A percentile compares a stretch with the other conserved stretches of the same genome.
phyloP scores from a whole-genome alignment of 2,797 vertebrate genomes.

The Podarcis lilfordi region DNA sequence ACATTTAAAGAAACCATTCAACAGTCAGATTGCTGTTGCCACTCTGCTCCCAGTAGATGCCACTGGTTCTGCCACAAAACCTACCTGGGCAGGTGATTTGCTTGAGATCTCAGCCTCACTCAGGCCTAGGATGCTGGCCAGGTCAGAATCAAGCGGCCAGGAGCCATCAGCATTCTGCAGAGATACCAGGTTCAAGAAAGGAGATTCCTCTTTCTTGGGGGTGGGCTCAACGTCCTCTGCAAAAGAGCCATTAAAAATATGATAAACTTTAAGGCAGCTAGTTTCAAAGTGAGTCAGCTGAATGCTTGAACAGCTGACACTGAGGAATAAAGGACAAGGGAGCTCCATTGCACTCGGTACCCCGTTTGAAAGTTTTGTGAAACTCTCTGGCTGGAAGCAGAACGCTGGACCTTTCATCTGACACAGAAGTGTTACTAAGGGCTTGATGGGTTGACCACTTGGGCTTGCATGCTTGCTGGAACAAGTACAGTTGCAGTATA shows the following conservation, averaged over 20 bases:
- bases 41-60: neutral
- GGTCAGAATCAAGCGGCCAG: constrained; percentile 73
- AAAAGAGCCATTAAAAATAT: neutral
- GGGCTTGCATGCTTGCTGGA: too few relatives aligned
- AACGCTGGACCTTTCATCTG: too few relatives aligned
- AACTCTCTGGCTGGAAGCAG: too few relatives aligned
- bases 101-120: constrained; percentile 67
- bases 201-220: neutral
- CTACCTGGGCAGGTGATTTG: constrained; percentile 69
- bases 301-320: too few relatives aligned
- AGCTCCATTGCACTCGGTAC: too few relatives aligned
- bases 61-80: neutral
- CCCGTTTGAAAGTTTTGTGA: too few relatives aligned
- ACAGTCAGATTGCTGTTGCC: neutral
- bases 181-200: constrained; percentile 70
- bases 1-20: too few relatives aligned
- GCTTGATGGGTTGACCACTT: too few relatives aligned
- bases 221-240: neutral
- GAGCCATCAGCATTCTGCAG: constrained; percentile 83
- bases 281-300: neutral
- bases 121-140: constrained; percentile 71
- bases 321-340: too few relatives aligned
- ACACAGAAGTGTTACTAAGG: too few relatives aligned
- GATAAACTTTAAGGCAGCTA: too few relatives aligned
- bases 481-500: too few relatives aligned